Percentiles rank a stretch among this genome's conserved stretches.
phyloP scores from a whole-genome alignment of 1,140 invertebrate species.

The Metaphire vulgaris region DNA sequence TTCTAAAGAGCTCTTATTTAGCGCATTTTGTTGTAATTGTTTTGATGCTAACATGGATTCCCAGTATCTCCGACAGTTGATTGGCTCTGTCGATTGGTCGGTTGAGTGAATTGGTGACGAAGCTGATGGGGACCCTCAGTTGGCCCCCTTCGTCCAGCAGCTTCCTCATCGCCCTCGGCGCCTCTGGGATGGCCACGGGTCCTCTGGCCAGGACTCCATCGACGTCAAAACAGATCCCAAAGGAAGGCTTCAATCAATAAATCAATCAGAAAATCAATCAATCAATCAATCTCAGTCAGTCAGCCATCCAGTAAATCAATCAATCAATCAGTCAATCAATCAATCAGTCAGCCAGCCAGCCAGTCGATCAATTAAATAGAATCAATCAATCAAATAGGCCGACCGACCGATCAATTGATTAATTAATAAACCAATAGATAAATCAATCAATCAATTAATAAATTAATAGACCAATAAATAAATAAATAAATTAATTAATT shows the following conservation, averaged over 20 bases:
- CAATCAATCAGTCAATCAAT: not conserved
- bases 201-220: conserved; percentile 67
- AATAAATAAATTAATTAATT: not conserved
- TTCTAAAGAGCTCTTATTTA: no score
- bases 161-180: conserved; percentile 56
- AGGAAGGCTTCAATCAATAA: conserved; percentile 41
- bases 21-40: no score
- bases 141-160: conserved; percentile 57
- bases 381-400: no score
- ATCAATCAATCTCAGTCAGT: not conserved
- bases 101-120: conserved; percentile 66
- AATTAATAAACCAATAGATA: not conserved
- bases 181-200: conserved; percentile 60
- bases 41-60: conserved; percentile 54
- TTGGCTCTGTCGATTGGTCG: conserved; percentile 59
- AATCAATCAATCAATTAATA: not conserved
- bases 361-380: not conserved
- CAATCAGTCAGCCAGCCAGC: not conserved
- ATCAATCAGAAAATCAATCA: not conserved
- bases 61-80: conserved; percentile 62
- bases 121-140: conserved; percentile 63
- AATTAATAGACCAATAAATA: not conserved
- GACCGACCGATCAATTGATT: not conserved
- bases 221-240: conserved; percentile 67
- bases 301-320: not conserved